phyloP scores from a whole-genome alignment of 2,797 vertebrate genomes.

The Lutjanus argentimaculatus region DNA sequence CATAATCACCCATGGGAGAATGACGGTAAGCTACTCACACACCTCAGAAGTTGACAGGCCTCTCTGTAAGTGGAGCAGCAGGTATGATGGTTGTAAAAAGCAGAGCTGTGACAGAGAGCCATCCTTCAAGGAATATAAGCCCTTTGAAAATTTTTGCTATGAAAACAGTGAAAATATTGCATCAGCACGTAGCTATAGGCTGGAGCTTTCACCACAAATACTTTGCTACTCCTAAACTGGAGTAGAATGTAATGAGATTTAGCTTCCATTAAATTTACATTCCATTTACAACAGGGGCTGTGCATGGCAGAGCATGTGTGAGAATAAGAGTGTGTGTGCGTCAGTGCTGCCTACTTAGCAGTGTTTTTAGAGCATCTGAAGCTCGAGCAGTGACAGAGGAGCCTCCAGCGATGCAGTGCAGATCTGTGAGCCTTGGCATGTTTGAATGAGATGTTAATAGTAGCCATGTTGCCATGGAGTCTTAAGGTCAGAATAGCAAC shows the following conservation, averaged over 20 bases:
- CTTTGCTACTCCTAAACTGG: constrained; percentile 8
- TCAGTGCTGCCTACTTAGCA: constrained; percentile 19
- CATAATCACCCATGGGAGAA: not conserved
- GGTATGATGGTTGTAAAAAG: not conserved
- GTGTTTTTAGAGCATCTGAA: constrained; percentile 8
- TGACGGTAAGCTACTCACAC: not conserved
- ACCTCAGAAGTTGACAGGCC: not conserved
- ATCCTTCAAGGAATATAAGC: not conserved
- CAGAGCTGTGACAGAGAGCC: not conserved
- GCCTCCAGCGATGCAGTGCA: not conserved
- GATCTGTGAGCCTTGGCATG: constrained; percentile 28
- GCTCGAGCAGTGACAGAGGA: constrained; percentile 17
- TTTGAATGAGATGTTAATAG: constrained; percentile 52
- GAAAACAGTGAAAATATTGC: not conserved
- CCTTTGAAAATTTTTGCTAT: not conserved
- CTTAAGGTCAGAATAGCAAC: constrained; percentile 40
- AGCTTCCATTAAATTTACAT: constrained; percentile 21
- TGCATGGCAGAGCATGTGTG: not conserved
- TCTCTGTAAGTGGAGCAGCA: not conserved
- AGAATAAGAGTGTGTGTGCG: constrained; percentile 3
- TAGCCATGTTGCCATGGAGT: constrained; percentile 36
- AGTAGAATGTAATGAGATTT: constrained; percentile 23
- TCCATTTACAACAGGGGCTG: not conserved
- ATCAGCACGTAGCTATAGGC: not conserved
- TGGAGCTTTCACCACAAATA: not conserved